Conservation (phyloP, 2,888 invertebrate species). For the Lagria hirta region DNA sequence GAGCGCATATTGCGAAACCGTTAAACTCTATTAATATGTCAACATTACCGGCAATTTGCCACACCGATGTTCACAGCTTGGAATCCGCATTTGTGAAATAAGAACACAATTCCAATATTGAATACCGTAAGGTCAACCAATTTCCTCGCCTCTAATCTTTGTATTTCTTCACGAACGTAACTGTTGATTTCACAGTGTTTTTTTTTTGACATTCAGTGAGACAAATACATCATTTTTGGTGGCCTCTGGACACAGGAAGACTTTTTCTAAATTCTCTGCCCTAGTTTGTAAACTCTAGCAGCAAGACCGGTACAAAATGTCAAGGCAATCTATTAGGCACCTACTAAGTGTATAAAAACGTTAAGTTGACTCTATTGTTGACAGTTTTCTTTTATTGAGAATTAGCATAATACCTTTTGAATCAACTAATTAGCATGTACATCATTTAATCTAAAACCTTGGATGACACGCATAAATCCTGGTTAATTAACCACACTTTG, state of each 20-base stretch:
- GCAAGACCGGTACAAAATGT: constrained; percentile 10
- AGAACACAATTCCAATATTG: constrained; percentile 22
- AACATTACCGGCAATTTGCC: constrained; percentile 17
- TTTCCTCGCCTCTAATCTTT: too few species aligned
- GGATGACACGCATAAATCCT: too few species aligned
- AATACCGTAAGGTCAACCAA: constrained; percentile 21
- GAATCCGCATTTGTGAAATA: constrained; percentile 19
- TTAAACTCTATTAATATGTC: constrained; percentile 14
- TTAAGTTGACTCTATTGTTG: too few species aligned
- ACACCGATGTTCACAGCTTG: constrained; percentile 12
- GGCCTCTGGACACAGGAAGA: constrained; percentile 4
- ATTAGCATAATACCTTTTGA: too few species aligned
- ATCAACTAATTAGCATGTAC: too few species aligned
- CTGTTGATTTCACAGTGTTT: constrained; percentile 10
- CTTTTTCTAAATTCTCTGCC: too few species aligned
- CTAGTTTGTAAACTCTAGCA: too few species aligned
- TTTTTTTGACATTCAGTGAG: too few species aligned
- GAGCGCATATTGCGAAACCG: constrained; percentile 8
- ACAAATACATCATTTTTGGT: constrained; percentile 1
- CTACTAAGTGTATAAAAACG: too few species aligned
- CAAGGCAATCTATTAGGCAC: constrained; percentile 11
- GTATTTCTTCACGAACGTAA: constrained; percentile 20
- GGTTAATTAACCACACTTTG: too few species aligned
- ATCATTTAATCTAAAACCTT: too few species aligned
- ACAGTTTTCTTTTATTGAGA: too few species aligned